Evolutionary conservation across 2,888 invertebrate species (phyloP).

Genomic region (Drosophila melanosoma): DNA sequence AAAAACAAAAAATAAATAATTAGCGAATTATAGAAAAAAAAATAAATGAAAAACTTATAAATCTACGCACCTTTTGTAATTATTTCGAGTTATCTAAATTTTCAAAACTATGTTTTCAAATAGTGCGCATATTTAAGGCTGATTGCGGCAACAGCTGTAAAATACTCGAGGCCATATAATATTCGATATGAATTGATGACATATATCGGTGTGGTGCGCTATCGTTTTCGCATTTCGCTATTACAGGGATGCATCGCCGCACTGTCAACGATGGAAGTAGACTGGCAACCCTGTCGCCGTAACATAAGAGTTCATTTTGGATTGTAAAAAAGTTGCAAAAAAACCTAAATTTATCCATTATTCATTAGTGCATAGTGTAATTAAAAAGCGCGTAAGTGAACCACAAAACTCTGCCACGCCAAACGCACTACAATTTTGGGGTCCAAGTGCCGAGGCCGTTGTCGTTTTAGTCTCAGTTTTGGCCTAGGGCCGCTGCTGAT

Average conservation of each 20-base stretch:
- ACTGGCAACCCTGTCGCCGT: slow-evolving; percentile 54
- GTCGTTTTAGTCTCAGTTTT: slow-evolving; percentile 24
- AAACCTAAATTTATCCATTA: slow-evolving; percentile 61
- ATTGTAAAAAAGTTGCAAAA: slow-evolving; percentile 62
- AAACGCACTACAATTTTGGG: slow-evolving; percentile 13
- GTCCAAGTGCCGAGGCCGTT: slow-evolving; percentile 31
- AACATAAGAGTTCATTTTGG: slow-evolving; percentile 63
- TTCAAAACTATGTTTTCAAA: slow-evolving; percentile 2
- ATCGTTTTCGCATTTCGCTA: slow-evolving; percentile 3
- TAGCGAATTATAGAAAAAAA: slow-evolving; percentile 62
- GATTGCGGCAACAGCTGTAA: slow-evolving; percentile 7
- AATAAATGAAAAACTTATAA: slow-evolving; percentile 42
- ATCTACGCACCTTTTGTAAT: slow-evolving; percentile 27
- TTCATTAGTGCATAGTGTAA: slow-evolving; percentile 55
- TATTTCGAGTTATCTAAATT: neutral
- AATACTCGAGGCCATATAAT: neutral
- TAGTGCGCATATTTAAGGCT: neutral
- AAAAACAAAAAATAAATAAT: slow-evolving; percentile 30
- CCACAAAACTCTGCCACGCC: neutral
- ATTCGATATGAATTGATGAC: slow-evolving; percentile 10
- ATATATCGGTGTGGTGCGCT: neutral
- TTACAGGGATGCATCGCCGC: slow-evolving; percentile 34
- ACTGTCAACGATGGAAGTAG: slow-evolving; percentile 34
- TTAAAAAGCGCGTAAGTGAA: slow-evolving; percentile 62
- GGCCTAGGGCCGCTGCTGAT: slow-evolving; percentile 47